A percentile compares a stretch with the other conserved stretches of the same genome.
Conservation (phyloP, 2,797 vertebrate genomes). For the Hippocampus kuda region DNA sequence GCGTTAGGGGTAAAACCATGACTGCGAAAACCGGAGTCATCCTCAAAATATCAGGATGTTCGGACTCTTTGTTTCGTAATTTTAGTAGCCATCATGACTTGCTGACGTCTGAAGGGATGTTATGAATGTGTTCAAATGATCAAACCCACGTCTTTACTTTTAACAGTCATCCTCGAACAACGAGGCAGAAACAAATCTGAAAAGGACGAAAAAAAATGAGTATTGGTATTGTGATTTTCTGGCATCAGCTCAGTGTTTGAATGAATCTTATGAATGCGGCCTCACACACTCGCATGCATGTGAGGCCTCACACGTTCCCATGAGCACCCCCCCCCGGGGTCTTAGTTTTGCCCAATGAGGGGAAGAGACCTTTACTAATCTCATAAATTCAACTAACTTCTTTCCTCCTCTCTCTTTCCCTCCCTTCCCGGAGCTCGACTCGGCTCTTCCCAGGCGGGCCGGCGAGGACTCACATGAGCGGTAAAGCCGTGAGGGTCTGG, state of each 20-base stretch:
- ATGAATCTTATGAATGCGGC: background rate
- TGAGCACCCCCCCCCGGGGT: conserved; percentile 14
- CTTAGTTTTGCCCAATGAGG: conserved; percentile 10
- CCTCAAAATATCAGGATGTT: no score
- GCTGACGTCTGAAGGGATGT: background rate
- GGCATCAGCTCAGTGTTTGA: background rate
- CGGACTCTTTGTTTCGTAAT: no score
- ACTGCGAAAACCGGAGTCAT: no score
- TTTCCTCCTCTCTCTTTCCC: conserved; percentile 18
- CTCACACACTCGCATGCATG: conserved; percentile 17
- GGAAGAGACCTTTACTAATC: conserved; percentile 11
- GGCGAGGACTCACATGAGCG: conserved; percentile 25
- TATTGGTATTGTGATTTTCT: background rate
- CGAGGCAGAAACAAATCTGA: background rate
- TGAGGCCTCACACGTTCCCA: conserved; percentile 7
- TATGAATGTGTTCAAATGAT: background rate
- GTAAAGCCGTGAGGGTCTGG: conserved; percentile 29
- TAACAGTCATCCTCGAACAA: background rate
- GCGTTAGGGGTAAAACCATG: no score
- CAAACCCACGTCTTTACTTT: background rate
- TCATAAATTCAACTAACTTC: conserved; percentile 20
- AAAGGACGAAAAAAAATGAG: no score
- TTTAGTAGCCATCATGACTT: background rate
- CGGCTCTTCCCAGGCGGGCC: conserved; percentile 22
- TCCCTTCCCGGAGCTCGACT: conserved; percentile 12